Percentiles rank a stretch among this genome's conserved stretches.
Conservation (phyloP, 1,140 invertebrate species). For the Drosophila virilis region DNA sequence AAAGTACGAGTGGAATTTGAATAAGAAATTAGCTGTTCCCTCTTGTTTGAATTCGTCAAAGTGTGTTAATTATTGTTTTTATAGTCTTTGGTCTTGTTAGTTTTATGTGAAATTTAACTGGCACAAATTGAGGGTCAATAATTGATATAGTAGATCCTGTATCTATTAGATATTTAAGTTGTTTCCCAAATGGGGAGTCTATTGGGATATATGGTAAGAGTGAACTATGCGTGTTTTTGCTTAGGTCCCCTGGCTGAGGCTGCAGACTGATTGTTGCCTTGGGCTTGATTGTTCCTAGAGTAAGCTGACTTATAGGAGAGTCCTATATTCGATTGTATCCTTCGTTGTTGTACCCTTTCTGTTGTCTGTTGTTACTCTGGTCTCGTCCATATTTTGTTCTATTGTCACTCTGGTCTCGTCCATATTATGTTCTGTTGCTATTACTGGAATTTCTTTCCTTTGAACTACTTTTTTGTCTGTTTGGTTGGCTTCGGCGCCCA, state of each 20-base stretch:
- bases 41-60: not conserved
- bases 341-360: not conserved
- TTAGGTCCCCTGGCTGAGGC: too few species aligned
- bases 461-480: too few species aligned
- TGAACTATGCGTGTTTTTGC: too few species aligned
- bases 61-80: not conserved
- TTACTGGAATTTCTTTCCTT: too few species aligned
- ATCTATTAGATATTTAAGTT: too few species aligned
- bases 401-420: not conserved
- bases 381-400: conserved; percentile 2
- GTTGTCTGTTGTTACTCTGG: not conserved
- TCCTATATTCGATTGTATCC: not conserved
- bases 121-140: not conserved
- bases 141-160: not conserved
- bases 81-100: not conserved
- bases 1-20: conserved; percentile 31
- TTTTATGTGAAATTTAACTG: not conserved
- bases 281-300: not conserved
- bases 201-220: too few species aligned
- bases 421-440: not conserved
- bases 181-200: not conserved
- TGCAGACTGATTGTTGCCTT: not conserved
- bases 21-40: not conserved
- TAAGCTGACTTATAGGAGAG: not conserved
- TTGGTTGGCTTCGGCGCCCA: too few species aligned